These are phyloP conservation scores for Rhimphoctona megacephalus DNA, from an alignment of 2,888 invertebrate genomes.

Conservation along the genomic window DNA sequence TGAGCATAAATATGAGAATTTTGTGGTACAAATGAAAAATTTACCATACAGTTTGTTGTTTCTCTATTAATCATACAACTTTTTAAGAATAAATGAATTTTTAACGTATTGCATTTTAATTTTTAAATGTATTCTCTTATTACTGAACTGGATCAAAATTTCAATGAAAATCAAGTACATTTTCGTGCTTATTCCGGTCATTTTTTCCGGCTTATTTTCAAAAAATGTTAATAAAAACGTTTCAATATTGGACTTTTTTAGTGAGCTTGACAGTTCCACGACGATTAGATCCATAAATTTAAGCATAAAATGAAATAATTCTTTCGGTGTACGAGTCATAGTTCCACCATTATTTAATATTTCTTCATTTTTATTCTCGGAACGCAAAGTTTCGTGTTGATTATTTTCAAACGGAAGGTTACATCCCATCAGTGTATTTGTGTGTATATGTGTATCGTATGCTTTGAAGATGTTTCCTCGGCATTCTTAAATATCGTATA, in stretches of 20 bases:
- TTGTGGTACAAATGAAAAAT: background rate
- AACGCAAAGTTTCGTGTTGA: conserved; percentile 12
- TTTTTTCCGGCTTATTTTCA: background rate
- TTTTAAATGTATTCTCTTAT: background rate
- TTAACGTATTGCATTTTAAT: background rate
- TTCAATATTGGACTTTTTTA: background rate
- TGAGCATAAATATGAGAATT: background rate
- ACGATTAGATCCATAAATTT: background rate
- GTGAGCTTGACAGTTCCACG: background rate
- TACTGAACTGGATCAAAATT: background rate
- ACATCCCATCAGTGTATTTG: conserved; percentile 7
- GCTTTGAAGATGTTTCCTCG: conserved; percentile 31
- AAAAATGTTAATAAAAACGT: background rate
- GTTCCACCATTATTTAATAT: background rate
- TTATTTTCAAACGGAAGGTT: conserved; percentile 9
- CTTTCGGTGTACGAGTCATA: background rate
- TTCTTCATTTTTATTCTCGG: background rate
- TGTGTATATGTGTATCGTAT: conserved; percentile 14
- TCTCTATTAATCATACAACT: background rate
- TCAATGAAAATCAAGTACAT: background rate
- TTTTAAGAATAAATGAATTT: background rate
- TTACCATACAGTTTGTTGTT: background rate
- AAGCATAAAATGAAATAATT: background rate
- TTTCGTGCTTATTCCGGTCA: background rate
- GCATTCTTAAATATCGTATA: conserved; percentile 80